These are phyloP conservation scores for Zalophus californianus DNA, from an alignment of 2,797 vertebrate species.

Conservation along the genomic window DNA sequence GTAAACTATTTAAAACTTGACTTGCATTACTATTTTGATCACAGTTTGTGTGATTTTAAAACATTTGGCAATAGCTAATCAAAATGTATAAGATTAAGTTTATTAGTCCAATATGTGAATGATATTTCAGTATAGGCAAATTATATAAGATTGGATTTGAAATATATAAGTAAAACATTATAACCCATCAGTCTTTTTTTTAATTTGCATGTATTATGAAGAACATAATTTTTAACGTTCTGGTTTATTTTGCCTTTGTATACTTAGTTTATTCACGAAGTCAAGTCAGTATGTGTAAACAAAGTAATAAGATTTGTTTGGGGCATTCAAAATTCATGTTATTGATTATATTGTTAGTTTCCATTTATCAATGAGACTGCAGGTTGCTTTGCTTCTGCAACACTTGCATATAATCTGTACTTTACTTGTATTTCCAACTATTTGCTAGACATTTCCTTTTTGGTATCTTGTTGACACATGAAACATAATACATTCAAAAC, in stretches of 20 bases:
- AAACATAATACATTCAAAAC: neutral
- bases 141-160: neutral
- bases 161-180: neutral
- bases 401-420: neutral
- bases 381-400: neutral
- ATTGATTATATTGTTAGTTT: neutral
- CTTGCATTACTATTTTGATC: neutral
- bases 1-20: neutral
- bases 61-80: neutral
- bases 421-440: neutral
- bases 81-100: neutral
- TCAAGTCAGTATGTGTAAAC: neutral
- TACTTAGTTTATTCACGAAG: neutral
- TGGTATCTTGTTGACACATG: neutral
- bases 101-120: neutral
- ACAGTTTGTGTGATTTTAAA: neutral
- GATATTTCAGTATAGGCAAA: neutral
- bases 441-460: neutral
- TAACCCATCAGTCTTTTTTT: neutral
- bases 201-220: neutral
- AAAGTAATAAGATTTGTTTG: neutral
- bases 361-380: neutral
- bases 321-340: neutral
- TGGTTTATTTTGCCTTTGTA: neutral
- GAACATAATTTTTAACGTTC: neutral